These are phyloP conservation scores for Yponomeuta malinellus DNA, from an alignment of 2,888 invertebrate genomes.

Conservation along the genomic window DNA sequence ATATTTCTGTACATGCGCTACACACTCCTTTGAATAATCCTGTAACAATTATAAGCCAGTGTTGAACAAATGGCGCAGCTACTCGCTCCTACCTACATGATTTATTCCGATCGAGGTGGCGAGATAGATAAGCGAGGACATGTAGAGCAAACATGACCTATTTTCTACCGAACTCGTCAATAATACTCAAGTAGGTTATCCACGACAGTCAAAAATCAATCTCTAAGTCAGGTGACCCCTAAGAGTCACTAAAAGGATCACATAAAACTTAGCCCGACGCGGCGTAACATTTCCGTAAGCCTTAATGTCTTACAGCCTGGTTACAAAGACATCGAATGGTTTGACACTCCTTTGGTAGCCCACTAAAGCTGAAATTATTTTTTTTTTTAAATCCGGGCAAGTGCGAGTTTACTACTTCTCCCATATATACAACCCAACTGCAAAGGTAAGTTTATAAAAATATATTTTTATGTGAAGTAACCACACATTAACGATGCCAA, in stretches of 20 bases:
- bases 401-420: too few relatives aligned
- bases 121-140: not conserved
- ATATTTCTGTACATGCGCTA: slow-evolving; percentile 98
- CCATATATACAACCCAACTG: too few relatives aligned
- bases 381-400: too few relatives aligned
- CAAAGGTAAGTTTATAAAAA: too few relatives aligned
- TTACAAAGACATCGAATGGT: too few relatives aligned
- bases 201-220: slow-evolving; percentile 2
- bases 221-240: not conserved
- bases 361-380: too few relatives aligned
- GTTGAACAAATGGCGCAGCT: slow-evolving; percentile 3
- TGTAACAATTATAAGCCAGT: slow-evolving; percentile 68
- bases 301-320: too few relatives aligned
- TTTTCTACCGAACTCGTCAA: not conserved
- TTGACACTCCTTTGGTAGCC: too few relatives aligned
- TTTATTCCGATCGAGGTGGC: not conserved
- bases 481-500: too few relatives aligned
- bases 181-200: slow-evolving; percentile 6
- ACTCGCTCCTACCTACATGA: not conserved
- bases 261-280: too few relatives aligned
- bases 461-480: too few relatives aligned
- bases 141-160: not conserved
- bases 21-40: slow-evolving; percentile 98
- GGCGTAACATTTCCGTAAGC: too few relatives aligned
- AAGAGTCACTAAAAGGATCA: not conserved